Evolutionary conservation across 2,888 invertebrate species (phyloP), one percentile per base, ranked within the genome.

Genomic region (Eubasilissa splendida): DNA sequence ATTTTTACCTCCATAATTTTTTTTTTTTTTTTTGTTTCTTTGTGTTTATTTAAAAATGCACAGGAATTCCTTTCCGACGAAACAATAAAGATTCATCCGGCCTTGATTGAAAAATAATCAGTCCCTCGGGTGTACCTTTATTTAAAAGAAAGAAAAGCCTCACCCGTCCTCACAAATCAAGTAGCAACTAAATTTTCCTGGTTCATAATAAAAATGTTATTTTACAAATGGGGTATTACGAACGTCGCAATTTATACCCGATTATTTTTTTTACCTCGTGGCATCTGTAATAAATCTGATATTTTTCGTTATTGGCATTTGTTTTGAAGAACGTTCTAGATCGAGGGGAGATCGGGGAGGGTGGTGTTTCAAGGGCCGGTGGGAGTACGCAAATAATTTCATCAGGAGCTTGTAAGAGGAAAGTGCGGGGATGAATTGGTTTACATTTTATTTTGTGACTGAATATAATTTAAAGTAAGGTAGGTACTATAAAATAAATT

Each of bases 41-140:
- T 63, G 33, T 63, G 31, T 63, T 63, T 65, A 9, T 33, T 31
- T 9, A 22, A 70, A 77, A 77, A 70, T 53, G 33, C 65, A 54
- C 50, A 31, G 54, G 53, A 60, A 56, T 73, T 63, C 73, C 70
- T 52, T 31, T 63, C 12, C 76, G 11, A 53, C 50, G 56, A 79
- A 77, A 76, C 75, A 82, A 83, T 80, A 78, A 76, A 76, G 80
- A 77, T 56, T 58, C 70, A 73, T 68, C 58, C 79, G 14, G 22
- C 63, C 77, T 70, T 80, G 82, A 83, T 83, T 83, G 83, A 80
- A 83, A 83, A 83, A 83, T 83, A 83, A 83, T 80, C 83, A 83
- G 83, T 80, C 83, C 77, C 80, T 60, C 5, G 82, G 79, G 83
- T 77, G 68, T 77, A 75, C 79, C 82, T 77, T 79, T 76, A 66